A percentile compares a stretch with the other conserved stretches of the same genome.
Conservation (phyloP, 2,888 invertebrate genomes). For the Philaethria dido region DNA sequence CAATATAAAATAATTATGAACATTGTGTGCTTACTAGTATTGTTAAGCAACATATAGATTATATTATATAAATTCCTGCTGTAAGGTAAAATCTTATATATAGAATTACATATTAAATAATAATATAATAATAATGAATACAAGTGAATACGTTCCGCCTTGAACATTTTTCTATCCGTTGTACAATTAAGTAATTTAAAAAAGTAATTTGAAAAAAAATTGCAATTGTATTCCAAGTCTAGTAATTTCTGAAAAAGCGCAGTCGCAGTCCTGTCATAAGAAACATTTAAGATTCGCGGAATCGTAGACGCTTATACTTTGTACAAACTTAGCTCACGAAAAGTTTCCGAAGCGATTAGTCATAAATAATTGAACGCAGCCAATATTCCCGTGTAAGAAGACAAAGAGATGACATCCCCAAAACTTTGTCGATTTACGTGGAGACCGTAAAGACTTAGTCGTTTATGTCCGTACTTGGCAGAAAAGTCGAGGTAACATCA, state of each 20-base stretch:
- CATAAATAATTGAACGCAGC: constrained; percentile 75
- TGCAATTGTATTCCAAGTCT: neutral
- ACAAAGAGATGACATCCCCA: constrained; percentile 75
- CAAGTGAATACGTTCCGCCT: too few relatives aligned
- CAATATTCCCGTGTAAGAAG: constrained; percentile 72
- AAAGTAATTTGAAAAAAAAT: too few relatives aligned
- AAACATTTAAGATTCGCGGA: constrained; percentile 34
- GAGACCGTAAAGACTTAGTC: constrained; percentile 73
- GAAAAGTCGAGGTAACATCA: constrained; percentile 76
- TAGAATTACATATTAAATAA: too few relatives aligned
- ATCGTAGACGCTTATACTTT: constrained; percentile 46
- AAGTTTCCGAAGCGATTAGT: constrained; percentile 70
- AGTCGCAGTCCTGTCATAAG: constrained; percentile 19
- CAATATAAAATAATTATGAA: neutral
- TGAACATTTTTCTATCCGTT: neutral
- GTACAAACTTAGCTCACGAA: constrained; percentile 57
- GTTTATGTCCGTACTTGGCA: constrained; percentile 70
- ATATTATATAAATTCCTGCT: too few relatives aligned
- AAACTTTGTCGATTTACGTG: constrained; percentile 79
- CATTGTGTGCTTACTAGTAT: too few relatives aligned
- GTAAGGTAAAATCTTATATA: too few relatives aligned
- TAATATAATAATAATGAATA: too few relatives aligned
- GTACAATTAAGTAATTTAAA: neutral
- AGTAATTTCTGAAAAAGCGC: neutral
- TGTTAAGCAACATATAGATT: too few relatives aligned